A percentile compares a stretch with the other conserved stretches of the same genome.
phyloP scores from a whole-genome alignment of 2,888 invertebrate species.

The Amiota communis region DNA sequence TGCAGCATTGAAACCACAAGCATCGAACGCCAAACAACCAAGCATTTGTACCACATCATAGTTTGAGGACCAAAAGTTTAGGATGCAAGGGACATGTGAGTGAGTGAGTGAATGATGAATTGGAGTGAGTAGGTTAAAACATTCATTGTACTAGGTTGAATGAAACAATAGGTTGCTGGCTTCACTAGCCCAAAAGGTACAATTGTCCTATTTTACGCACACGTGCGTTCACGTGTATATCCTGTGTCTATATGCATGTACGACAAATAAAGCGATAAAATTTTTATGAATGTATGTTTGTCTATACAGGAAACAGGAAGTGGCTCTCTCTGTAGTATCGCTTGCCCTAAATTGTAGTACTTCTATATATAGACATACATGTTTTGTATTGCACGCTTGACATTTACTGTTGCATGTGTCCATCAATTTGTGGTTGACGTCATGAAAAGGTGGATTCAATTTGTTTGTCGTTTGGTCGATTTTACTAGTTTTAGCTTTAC shows the following conservation, averaged over 20 bases:
- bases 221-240: conserved; percentile 4
- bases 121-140: not conserved
- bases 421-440: conserved; percentile 3
- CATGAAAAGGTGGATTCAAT: conserved; percentile 8
- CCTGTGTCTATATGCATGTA: not conserved
- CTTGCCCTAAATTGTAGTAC: too few relatives aligned
- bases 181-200: not conserved
- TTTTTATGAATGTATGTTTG: not conserved
- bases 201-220: not conserved
- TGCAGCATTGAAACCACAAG: too few relatives aligned
- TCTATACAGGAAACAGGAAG: conserved; percentile 4
- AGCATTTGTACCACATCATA: too few relatives aligned
- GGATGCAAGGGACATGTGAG: too few relatives aligned
- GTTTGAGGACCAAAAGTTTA: too few relatives aligned
- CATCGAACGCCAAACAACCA: too few relatives aligned
- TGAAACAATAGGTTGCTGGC: not conserved
- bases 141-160: not conserved
- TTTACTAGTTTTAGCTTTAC: too few relatives aligned
- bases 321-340: not conserved
- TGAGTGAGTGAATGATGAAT: too few relatives aligned
- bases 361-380: too few relatives aligned
- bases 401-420: not conserved
- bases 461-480: not conserved
- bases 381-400: not conserved
- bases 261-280: not conserved